Evolutionary conservation across 2,797 vertebrate genomes (phyloP).

Genomic region (Phataginus tricuspis): DNA sequence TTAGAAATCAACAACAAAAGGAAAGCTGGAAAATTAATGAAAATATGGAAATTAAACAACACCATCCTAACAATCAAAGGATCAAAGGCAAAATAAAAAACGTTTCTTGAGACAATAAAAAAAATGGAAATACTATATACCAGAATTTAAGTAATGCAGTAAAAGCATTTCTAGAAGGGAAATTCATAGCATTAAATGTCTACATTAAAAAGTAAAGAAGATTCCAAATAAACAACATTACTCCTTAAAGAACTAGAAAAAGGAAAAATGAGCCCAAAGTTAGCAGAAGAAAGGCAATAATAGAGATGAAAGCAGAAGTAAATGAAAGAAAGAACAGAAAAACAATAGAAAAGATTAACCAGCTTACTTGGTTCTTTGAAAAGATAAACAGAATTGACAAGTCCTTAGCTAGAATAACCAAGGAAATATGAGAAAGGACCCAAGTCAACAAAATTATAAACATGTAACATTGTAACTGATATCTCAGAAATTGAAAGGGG

Average conservation of each 20-base stretch:
- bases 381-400: neutral
- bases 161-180: neutral
- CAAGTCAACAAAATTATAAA: too few species aligned
- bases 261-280: neutral
- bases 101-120: too few species aligned
- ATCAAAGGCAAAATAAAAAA: too few species aligned
- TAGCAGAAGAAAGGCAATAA: neutral
- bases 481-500: too few species aligned
- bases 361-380: neutral
- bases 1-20: neutral
- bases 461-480: too few species aligned
- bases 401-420: neutral
- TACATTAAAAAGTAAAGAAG: neutral
- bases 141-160: neutral
- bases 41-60: too few species aligned
- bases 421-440: neutral
- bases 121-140: neutral
- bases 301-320: neutral
- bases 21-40: too few species aligned
- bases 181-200: neutral
- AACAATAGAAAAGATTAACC: neutral
- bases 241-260: neutral
- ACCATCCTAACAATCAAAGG: too few species aligned
- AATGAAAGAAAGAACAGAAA: neutral
- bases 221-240: neutral